phyloP scores from a whole-genome alignment of 2,113 vertebrate genomes.

The Talpa occidentalis region DNA sequence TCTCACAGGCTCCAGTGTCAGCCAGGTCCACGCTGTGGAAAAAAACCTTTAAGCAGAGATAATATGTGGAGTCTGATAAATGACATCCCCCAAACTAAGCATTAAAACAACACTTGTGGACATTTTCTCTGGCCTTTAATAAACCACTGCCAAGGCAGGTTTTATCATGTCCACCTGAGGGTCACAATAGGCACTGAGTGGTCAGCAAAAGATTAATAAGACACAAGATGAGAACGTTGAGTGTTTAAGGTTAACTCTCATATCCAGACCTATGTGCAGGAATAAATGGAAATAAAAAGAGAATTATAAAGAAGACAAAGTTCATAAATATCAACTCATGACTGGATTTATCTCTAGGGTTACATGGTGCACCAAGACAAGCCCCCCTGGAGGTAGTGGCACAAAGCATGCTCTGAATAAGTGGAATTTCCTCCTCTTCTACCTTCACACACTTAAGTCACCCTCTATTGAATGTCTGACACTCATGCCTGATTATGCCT shows the following conservation, averaged over 20 bases:
- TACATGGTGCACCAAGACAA: background rate
- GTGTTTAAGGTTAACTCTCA: background rate
- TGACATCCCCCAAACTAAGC: background rate
- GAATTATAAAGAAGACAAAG: background rate
- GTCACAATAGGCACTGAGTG: background rate
- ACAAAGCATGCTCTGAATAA: background rate
- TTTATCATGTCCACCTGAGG: slow-evolving; percentile 33
- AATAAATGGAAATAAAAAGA: background rate
- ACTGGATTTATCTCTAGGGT: background rate
- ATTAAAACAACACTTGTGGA: background rate
- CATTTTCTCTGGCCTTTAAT: slow-evolving; percentile 44
- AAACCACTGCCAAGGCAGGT: background rate
- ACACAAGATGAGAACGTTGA: slow-evolving; percentile 29
- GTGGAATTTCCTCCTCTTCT: background rate
- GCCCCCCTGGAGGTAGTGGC: background rate
- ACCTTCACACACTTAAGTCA: background rate
- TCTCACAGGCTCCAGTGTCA: background rate
- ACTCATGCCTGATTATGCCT: background rate
- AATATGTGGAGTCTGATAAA: background rate
- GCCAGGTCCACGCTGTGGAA: background rate
- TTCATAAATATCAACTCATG: background rate
- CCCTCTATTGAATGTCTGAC: background rate
- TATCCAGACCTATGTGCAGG: background rate
- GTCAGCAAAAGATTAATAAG: slow-evolving; percentile 63
- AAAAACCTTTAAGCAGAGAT: background rate